Conservation (phyloP, 2,888 invertebrate species). For the Dryobota labecula region DNA sequence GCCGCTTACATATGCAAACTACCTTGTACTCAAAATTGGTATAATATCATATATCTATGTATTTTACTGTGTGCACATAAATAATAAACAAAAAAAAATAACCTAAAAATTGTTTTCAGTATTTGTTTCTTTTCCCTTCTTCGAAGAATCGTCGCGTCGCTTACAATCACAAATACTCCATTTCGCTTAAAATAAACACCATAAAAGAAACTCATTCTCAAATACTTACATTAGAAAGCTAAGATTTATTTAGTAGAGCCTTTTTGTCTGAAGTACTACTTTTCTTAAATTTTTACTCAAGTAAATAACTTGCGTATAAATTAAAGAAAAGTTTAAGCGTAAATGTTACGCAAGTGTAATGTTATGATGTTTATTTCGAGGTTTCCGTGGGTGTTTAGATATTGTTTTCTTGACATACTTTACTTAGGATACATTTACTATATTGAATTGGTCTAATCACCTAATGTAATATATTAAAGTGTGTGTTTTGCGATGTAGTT, state of each 20-base stretch:
- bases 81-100: no score
- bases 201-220: conserved; percentile 7
- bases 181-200: conserved; percentile 12
- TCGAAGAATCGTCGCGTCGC: neutral
- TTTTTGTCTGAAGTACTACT: neutral
- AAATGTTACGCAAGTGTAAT: neutral
- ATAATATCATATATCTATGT: no score
- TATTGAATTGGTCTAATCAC: neutral
- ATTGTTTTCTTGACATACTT: neutral
- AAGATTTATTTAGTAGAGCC: conserved; percentile 2
- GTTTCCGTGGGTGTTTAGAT: neutral
- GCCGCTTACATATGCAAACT: no score
- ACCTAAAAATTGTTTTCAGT: neutral
- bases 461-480: no score
- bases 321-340: no score
- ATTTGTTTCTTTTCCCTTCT: neutral
- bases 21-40: no score
- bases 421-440: neutral
- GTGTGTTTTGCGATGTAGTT: no score
- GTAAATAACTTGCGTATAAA: no score
- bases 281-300: neutral
- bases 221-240: conserved; percentile 15
- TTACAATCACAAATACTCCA: neutral
- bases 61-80: no score
- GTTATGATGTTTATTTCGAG: neutral